These are phyloP conservation scores for Apogon talboti DNA, from an alignment of 2,797 vertebrate genomes.

Conservation along the genomic window DNA sequence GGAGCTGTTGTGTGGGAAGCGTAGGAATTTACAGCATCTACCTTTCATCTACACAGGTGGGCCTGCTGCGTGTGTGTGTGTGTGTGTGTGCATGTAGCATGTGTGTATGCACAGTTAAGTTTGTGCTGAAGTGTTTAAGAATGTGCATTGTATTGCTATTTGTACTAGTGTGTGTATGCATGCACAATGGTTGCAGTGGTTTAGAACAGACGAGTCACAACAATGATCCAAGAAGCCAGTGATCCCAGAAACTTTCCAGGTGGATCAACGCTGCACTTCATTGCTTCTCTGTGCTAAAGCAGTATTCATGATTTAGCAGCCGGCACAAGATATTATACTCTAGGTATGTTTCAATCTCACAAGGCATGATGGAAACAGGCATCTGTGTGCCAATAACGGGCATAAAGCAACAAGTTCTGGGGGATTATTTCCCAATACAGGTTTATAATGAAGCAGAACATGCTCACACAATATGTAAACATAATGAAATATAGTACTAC, in stretches of 20 bases:
- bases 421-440: conserved; percentile 2
- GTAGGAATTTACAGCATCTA: conserved; percentile 86
- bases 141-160: conserved; percentile 33
- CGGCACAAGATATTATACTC: too few relatives aligned
- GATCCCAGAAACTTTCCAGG: conserved; percentile 61
- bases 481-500: too few relatives aligned
- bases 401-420: neutral
- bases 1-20: conserved; percentile 82
- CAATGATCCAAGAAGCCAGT: conserved; percentile 75
- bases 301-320: conserved; percentile 15
- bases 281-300: conserved; percentile 12
- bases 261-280: conserved; percentile 52
- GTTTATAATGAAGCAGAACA: conserved; percentile 3
- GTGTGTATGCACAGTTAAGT: conserved; percentile 32
- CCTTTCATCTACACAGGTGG: conserved; percentile 88
- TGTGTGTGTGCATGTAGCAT: conserved; percentile 6
- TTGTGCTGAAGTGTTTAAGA: conserved; percentile 37
- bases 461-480: neutral
- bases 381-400: neutral
- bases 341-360: neutral
- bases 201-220: conserved; percentile 76
- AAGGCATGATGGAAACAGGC: neutral
- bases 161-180: conserved; percentile 11
- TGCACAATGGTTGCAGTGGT: conserved; percentile 23
- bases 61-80: conserved; percentile 38